Base-by-base conservation (phyloP, 1,140 invertebrate species). In the Bombus breviceps region DNA sequence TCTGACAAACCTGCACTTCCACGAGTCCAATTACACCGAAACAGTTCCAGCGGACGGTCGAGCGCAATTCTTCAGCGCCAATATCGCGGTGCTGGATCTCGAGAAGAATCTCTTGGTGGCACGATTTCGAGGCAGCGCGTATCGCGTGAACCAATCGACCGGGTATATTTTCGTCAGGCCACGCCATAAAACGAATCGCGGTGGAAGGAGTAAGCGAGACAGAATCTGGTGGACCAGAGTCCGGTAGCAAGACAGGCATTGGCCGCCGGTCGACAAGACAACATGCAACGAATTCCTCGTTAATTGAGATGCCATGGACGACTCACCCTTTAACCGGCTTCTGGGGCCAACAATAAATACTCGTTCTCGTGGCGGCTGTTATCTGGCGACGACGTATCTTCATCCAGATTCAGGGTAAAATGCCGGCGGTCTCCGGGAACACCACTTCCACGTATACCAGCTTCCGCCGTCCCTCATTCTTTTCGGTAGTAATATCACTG, bases 401-500 rank as follows among this genome's bases (percentile, higher is more conserved):
- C 41, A 18, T 41, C 72, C 28, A 74, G 80, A 89, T 89, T 80
- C 78, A 22, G 64, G 62, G 59, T 53, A 77, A 66, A 66, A 64
- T 62, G 34, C 53, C 53, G 83, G 18, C 72, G 69, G 68, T 25
- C 25, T n/a, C 12, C 12, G 62, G n/a, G 25, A 72, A 71, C 68
- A 72, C 75, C 25, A 9, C 57, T 57, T 85, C 83, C 83, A 85
- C 77, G 76, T 85, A 53, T 5, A 37, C 5, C 43, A 4, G 64
- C 66, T 34, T 12, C 15, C 66, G 28, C 22, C 43, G 78, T 82
- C 57, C 69, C 62, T 57, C 75, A 69, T 82, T 88, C 83, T 69
- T 86, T 83, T 86, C 83, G 80, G 80, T 88, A 88, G 72, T 88
- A 89, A 80, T 69, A 71, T 83, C 64, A 41, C 66, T 80, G 78